These are phyloP conservation scores for Callionymus lyra DNA, from an alignment of 2,113 vertebrate species.

Conservation along the genomic window DNA sequence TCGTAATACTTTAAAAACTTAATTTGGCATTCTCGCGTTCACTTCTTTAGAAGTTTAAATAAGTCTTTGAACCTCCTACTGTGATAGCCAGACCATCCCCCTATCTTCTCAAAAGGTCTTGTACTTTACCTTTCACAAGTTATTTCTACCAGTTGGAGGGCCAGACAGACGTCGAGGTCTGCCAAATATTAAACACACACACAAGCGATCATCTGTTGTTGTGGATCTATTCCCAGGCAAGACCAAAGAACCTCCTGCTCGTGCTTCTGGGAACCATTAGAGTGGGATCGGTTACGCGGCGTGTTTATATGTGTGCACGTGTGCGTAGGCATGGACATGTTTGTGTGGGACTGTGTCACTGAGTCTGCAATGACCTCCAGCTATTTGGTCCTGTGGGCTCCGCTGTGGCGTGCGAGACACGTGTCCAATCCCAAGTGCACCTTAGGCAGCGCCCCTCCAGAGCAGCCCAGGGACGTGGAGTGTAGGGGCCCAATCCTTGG, in stretches of 20 bases:
- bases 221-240: conserved; percentile 62
- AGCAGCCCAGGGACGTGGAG: conserved; percentile 30
- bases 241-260: conserved; percentile 54
- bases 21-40: too few species aligned
- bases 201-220: conserved; percentile 33
- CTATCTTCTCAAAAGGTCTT: conserved; percentile 1
- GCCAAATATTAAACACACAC: conserved; percentile 42
- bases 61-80: not conserved
- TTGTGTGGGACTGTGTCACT: conserved; percentile 48
- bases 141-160: conserved; percentile 37
- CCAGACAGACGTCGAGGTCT: conserved; percentile 35
- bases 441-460: conserved; percentile 8
- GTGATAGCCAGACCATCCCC: conserved; percentile 1
- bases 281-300: conserved; percentile 51
- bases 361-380: conserved; percentile 44
- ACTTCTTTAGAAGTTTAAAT: not conserved
- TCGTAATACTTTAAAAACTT: too few species aligned
- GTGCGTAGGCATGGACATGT: conserved; percentile 24
- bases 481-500: conserved; percentile 37
- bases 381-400: conserved; percentile 48
- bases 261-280: conserved; percentile 62
- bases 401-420: conserved; percentile 56
- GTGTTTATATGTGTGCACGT: conserved; percentile 37
- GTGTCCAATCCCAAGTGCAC: conserved; percentile 36
- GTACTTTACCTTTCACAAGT: conserved; percentile 51